Base-by-base conservation (phyloP, 2,797 vertebrate species). In the Catamblyrhynchus diadema region DNA sequence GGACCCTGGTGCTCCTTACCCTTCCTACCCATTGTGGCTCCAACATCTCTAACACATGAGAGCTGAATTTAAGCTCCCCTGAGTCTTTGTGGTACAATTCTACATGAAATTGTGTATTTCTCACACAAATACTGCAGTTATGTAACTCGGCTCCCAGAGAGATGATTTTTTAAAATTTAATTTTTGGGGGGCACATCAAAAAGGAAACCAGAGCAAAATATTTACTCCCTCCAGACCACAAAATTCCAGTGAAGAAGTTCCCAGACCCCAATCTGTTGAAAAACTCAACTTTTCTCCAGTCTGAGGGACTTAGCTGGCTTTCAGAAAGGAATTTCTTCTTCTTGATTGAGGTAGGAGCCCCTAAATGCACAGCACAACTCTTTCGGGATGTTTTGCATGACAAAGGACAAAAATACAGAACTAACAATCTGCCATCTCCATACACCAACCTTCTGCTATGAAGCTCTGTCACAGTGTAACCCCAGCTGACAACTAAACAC, bases 1-100 rank as follows among this genome's bases (percentile, higher is more conserved):
- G 79, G 51, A 41, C 6, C 22, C 8, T 0, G 1, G 8, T 3
- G 0, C 13, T 35, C 41, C 47, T 47, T 33, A 41, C 22, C 12
- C 22, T 60, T 70, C 72, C 35, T 16, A 32, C 44, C 35, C 2
- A 1, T 14, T n/a, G 33, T 25, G 44, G 25, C 60, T 62, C 33
- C 1, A 0, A 16, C 32, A n/a, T 32, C 28, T 91, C 35, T 28
- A 47, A 35, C 65, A n/a, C 13, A 6, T 16, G 19, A 23, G 24
- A 51, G 32, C 44, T 41, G 32, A 61, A 80, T 61, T 53, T 21
- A 50, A 82, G 81, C 8, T 30, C 32, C 6, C 2, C 3, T 3
- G 14, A 73, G 35, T 21, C 56, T 59, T 32, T 23, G 4, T 7
- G 25, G 30, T 60, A 21, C 15, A 14, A 42, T 41, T 57, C 39